phyloP scores from a whole-genome alignment of 2,888 invertebrate species.

The Diploptera punctata region DNA sequence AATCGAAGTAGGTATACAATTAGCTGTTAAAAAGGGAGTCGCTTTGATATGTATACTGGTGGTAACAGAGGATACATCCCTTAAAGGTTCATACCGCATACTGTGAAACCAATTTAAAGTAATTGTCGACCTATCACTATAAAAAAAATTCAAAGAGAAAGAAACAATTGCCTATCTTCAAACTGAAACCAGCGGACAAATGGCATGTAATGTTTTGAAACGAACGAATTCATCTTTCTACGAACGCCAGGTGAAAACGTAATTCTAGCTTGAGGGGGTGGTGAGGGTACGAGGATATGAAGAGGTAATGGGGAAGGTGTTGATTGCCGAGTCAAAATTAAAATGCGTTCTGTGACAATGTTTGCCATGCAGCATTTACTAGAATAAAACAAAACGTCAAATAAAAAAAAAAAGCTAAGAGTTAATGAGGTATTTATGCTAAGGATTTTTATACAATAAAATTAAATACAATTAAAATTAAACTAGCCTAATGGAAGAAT shows the following conservation, averaged over 20 bases:
- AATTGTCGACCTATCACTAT: conserved; percentile 10
- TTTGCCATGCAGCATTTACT: neutral
- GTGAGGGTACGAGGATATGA: neutral
- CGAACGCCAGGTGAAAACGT: conserved; percentile 22
- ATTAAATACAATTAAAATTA: too few species aligned
- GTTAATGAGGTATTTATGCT: too few species aligned
- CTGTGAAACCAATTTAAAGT: conserved; percentile 22
- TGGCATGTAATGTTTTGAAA: conserved; percentile 25
- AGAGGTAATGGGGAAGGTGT: conserved; percentile 6
- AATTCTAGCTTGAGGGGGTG: conserved; percentile 4
- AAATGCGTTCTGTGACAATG: conserved; percentile 12
- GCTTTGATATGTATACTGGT: too few species aligned
- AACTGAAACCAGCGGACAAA: neutral
- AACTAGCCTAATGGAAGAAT: too few species aligned
- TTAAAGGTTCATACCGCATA: too few species aligned
- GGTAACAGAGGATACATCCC: too few species aligned
- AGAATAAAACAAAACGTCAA: too few species aligned
- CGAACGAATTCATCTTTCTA: conserved; percentile 5
- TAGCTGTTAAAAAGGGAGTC: too few species aligned
- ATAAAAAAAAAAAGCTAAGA: too few species aligned
- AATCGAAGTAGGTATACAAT: too few species aligned
- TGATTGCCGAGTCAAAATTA: conserved; percentile 9
- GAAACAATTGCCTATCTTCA: conserved; percentile 9
- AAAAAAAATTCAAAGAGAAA: neutral
- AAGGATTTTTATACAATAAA: too few species aligned